A percentile compares a stretch with the other conserved stretches of the same genome.
Conservation (phyloP, 2,888 invertebrate genomes). For the Lepas anatifera region DNA sequence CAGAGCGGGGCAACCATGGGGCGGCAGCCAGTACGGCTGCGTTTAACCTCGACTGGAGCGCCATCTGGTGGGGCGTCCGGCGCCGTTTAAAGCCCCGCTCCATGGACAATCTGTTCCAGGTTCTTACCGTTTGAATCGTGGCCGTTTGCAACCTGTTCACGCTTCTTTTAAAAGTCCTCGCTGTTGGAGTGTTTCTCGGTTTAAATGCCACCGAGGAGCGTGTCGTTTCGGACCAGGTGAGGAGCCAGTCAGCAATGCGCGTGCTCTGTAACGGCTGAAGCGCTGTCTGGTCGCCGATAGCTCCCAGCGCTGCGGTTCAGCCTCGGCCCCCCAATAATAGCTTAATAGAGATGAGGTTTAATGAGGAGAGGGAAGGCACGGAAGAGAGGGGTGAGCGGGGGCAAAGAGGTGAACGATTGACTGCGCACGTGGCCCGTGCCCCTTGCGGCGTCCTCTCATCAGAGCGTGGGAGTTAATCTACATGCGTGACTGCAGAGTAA, state of each 20-base stretch:
- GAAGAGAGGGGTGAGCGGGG: too few species aligned
- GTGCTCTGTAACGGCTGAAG: not conserved
- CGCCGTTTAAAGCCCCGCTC: not conserved
- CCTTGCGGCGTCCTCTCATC: not conserved
- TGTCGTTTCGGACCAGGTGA: not conserved
- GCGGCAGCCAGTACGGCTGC: not conserved
- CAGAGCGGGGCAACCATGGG: not conserved
- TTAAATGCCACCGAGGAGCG: not conserved
- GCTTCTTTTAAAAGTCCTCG: not conserved
- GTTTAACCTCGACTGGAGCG: not conserved
- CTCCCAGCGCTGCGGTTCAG: not conserved
- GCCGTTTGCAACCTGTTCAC: not conserved
- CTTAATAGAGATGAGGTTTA: constrained; percentile 6
- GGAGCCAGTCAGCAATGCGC: not conserved
- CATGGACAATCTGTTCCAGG: constrained; percentile 2
- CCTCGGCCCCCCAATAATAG: not conserved
- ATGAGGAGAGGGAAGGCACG: not conserved
- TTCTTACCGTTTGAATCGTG: not conserved
- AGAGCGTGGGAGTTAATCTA: too few species aligned
- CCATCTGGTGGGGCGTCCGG: not conserved
- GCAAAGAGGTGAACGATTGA: not conserved
- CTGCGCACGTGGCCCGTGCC: not conserved
- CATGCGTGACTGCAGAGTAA: too few species aligned
- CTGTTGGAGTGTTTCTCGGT: not conserved
- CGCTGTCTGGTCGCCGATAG: not conserved